Evolutionary conservation across 2,113 vertebrate species (phyloP), one percentile per base, ranked within the genome.

Genomic region (Podarcis muralis): DNA sequence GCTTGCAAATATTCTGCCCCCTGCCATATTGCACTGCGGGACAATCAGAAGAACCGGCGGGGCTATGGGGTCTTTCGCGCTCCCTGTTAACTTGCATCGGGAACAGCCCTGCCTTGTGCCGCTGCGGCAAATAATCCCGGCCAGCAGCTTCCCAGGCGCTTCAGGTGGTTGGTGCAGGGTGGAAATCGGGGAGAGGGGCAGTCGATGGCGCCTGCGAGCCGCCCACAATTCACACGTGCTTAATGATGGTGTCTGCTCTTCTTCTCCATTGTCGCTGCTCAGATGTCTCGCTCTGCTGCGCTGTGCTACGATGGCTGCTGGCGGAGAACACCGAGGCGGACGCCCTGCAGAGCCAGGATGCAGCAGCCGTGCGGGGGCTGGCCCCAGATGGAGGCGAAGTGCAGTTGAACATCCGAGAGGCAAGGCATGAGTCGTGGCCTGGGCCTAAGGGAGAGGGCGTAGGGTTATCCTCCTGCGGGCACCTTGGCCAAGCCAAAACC

Each of bases 221-320:
- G 32, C 30, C 27, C 32, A 27, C 3, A 40, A 48, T 59, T 2
- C 23, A 22, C 1, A 23, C 16, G 6, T 2, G 0, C 84, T 6
- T 93, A 30, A 0, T 25, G 6, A 0, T 20, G 8, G 59, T 30
- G 0, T 22, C 13, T 72, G 78, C 57, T 93, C 65, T 79, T 92
- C 72, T 93, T 79, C 84, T 92, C 84, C 90, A 59, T 40, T 30
- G 0, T 79, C 22, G 5, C 79, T 71, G 30, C 9, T 5, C 93
- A 98, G 97, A 95, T 0, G 53, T 66, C 15, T 48, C 96, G 0
- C 93, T 97, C 77, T 92, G 95, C 94, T 96, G 93, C 5, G 94
- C 96, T 87, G 95, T 97, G 2, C 95, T 99, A 82, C 96, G 95
- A 48, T 98, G 98, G 98, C 96, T 99, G 91, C 90, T 99, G 40